A percentile compares a stretch with the other conserved stretches of the same genome.
phyloP scores from a whole-genome alignment of 2,888 invertebrate species.

The Nomada goodeniana region DNA sequence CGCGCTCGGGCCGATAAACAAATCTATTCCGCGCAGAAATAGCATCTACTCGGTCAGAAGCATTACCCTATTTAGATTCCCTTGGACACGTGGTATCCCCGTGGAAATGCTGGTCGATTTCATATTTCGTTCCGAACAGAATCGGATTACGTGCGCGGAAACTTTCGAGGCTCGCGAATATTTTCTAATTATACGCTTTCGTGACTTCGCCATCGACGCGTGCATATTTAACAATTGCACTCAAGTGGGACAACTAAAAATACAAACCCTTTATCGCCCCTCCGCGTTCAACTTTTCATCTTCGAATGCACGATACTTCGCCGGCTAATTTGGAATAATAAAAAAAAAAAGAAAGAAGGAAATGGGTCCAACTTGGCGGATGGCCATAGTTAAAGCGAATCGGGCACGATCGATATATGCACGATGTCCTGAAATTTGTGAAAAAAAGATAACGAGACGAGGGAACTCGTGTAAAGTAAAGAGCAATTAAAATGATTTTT shows the following conservation, averaged over 20 bases:
- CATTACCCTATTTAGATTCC: too few relatives aligned
- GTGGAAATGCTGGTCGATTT: too few relatives aligned
- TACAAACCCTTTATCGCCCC: slow-evolving; percentile 36
- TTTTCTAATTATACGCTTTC: slow-evolving; percentile 53
- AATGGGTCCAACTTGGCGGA: slow-evolving; percentile 33
- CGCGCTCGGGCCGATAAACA: too few relatives aligned
- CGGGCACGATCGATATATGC: not conserved
- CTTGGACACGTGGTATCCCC: too few relatives aligned
- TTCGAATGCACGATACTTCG: slow-evolving; percentile 17
- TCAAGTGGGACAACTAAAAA: slow-evolving; percentile 58
- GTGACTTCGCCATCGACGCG: slow-evolving; percentile 47
- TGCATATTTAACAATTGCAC: slow-evolving; percentile 55
- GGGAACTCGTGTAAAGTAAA: not conserved
- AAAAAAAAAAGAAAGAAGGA: not conserved
- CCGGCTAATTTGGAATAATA: slow-evolving; percentile 34
- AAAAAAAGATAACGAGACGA: not conserved
- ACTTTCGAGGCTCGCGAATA: slow-evolving; percentile 14
- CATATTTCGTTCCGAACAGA: too few relatives aligned
- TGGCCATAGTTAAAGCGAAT: slow-evolving; percentile 27
- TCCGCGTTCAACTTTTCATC: slow-evolving; percentile 39
- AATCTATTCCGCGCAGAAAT: too few relatives aligned
- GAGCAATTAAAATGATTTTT: not conserved
- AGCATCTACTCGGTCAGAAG: too few relatives aligned
- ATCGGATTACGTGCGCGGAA: not conserved
- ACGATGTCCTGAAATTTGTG: not conserved